phyloP scores from a whole-genome alignment of 2,888 invertebrate genomes.

The Carabus problematicus region DNA sequence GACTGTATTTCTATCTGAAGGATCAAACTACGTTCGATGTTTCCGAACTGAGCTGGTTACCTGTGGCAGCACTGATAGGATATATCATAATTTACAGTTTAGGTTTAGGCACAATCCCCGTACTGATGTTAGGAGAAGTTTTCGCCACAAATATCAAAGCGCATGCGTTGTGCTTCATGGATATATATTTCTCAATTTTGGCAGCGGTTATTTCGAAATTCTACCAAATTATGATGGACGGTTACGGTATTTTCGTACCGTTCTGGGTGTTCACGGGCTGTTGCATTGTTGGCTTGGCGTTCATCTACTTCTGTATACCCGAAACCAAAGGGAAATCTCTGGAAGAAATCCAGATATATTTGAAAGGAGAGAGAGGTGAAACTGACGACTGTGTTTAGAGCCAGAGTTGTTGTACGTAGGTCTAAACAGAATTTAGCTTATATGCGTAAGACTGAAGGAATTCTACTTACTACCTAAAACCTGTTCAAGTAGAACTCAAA shows the following conservation, averaged over 20 bases:
- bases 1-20: constrained; percentile 60
- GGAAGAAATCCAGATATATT: constrained; percentile 70
- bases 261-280: constrained; percentile 70
- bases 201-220: constrained; percentile 61
- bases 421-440: constrained; percentile 6
- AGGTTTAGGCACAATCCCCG: constrained; percentile 63
- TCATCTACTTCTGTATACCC: constrained; percentile 67
- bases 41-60: constrained; percentile 59
- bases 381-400: constrained; percentile 37
- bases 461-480: constrained; percentile 18
- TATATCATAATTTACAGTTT: constrained; percentile 63
- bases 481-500: constrained; percentile 5
- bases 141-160: constrained; percentile 66
- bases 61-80: constrained; percentile 59
- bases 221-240: constrained; percentile 63
- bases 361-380: constrained; percentile 58
- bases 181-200: constrained; percentile 61
- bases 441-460: constrained; percentile 34
- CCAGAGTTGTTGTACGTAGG: constrained; percentile 3
- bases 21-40: constrained; percentile 53
- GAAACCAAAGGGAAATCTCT: constrained; percentile 77
- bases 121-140: constrained; percentile 62
- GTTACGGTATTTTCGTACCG: constrained; percentile 67
- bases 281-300: constrained; percentile 67
- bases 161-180: constrained; percentile 64